phyloP scores from a whole-genome alignment of 2,113 vertebrate species.

The Hypocryptadius cinnamomeus region DNA sequence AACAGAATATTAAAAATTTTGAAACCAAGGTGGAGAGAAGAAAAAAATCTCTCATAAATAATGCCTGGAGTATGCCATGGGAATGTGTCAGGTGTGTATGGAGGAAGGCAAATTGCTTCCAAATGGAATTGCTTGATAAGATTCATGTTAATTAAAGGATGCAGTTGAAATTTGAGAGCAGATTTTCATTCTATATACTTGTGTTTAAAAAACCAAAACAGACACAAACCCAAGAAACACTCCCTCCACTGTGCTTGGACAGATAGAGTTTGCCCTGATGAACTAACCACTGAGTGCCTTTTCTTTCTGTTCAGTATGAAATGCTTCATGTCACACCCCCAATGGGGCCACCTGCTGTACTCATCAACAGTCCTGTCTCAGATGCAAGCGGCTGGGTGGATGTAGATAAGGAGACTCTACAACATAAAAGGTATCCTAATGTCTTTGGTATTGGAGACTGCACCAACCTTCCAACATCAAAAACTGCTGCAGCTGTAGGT shows the following conservation, averaged over 20 bases:
- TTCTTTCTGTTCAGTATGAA: conserved; percentile 78
- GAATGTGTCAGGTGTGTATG: neutral
- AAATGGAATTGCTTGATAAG: neutral
- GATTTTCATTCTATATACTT: neutral
- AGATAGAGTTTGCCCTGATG: neutral
- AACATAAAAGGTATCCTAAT: conserved; percentile 87
- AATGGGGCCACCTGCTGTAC: conserved; percentile 83
- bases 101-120: neutral
- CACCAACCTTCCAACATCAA: conserved; percentile 90
- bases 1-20: neutral
- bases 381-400: conserved; percentile 87
- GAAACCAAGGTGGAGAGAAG: neutral
- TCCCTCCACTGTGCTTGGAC: neutral
- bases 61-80: neutral
- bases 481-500: conserved; percentile 91
- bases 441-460: conserved; percentile 98
- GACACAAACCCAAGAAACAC: neutral
- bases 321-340: conserved; percentile 98
- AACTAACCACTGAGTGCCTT: neutral
- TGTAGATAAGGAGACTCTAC: conserved; percentile 84
- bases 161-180: neutral
- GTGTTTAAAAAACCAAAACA: neutral
- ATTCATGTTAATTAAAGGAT: neutral
- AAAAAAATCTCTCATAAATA: neutral
- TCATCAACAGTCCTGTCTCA: conserved; percentile 77